Evolutionary conservation across 1,140 invertebrate genomes (phyloP), one percentile per base, ranked within the genome.

Genomic region (Drosophila paulistorum): DNA sequence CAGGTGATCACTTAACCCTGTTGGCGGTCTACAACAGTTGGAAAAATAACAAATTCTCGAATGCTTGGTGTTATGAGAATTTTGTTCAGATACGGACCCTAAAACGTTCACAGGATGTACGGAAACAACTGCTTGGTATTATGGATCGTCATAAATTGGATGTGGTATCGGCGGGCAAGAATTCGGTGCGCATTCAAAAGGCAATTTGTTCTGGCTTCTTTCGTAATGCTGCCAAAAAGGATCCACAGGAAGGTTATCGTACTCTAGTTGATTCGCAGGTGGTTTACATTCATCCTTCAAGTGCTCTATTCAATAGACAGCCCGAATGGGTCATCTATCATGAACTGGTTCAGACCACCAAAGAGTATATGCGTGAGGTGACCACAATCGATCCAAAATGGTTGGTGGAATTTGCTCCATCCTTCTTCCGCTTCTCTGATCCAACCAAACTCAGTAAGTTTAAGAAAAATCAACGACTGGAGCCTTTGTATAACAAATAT

Each of bases 311-410:
- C 90, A 99, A 99, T 92, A 93, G 98, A 70, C 98, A 99, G 92
- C 99, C 99, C 0, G 98, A 99, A 93, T 99, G 99, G 97, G 98
- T 99, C 0, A 97, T 99, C 60, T 99, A 99, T 92, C 98, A 99
- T 91, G 99, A 99, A 92, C 92, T 99, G 60, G 98, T 99, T 1
- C 96, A 99, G 92, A 99, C 99, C 0, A 99, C 99, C 0, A 99
- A 99, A 90, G 99, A 99, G 92, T 99, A 99, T 91, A 99, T 99
- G 99, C 94, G 98, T 54, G 98, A 99, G 93, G 98, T 99, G 1
- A 99, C 98, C 0, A 98, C 98, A 0, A 99, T 99, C 51, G 99
- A 99, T 94, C 98, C 99, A 0, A 99, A 99, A 93, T 99, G 99
- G 99, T 93, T 99, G 23, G 98, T 99, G 1, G 99, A 99, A 92